Conservation (phyloP, 64 coral and sea anemone genomes). For the Exaiptasia diaphana region DNA sequence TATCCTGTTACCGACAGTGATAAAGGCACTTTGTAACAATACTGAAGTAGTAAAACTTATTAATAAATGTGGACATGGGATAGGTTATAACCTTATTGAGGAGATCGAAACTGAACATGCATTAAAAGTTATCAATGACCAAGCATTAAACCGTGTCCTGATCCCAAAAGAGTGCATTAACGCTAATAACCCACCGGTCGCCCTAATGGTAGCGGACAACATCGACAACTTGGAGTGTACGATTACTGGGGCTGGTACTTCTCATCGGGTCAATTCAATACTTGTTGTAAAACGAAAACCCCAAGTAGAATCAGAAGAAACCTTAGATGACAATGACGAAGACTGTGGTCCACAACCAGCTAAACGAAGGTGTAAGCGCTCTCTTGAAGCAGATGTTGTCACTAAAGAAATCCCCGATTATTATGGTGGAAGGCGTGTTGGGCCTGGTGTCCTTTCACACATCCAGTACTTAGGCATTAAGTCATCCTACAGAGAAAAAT, state of each 20-base stretch:
- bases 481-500: neutral
- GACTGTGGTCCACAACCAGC: neutral
- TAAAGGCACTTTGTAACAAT: constrained; percentile 60
- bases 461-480: neutral
- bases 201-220: constrained; percentile 53
- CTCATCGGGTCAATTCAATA: constrained; percentile 49
- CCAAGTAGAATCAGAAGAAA: neutral
- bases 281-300: constrained; percentile 24
- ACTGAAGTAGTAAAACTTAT: constrained; percentile 57
- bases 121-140: constrained; percentile 46
- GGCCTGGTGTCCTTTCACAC: constrained; percentile 40
- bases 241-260: constrained; percentile 33
- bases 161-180: constrained; percentile 25
- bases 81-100: constrained; percentile 50
- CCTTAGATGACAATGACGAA: neutral
- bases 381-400: constrained; percentile 38
- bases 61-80: constrained; percentile 41
- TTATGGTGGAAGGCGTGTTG: constrained; percentile 32
- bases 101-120: constrained; percentile 42
- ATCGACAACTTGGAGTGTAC: constrained; percentile 62
- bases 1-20: constrained; percentile 49
- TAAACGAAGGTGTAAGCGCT: constrained; percentile 50
- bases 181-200: neutral
- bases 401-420: constrained; percentile 53
- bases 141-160: constrained; percentile 48